Conservation (phyloP, 1,140 invertebrate genomes). For the Papilio dardanus region DNA sequence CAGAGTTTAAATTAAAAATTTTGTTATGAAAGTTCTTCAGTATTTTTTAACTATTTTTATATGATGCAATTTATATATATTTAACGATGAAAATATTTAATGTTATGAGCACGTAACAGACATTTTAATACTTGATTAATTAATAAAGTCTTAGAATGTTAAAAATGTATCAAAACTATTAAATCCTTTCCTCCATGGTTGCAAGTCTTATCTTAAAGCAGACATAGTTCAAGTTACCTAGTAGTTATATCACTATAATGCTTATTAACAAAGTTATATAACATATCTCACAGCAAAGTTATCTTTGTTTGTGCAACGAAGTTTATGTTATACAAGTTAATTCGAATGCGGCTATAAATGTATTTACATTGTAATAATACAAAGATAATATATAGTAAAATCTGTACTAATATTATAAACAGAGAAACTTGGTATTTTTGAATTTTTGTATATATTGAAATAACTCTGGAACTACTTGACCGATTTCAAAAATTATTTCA, state of each 20-base stretch:
- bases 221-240: background rate
- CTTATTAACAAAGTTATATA: conserved; percentile 21
- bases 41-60: background rate
- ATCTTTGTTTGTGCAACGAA: conserved; percentile 9
- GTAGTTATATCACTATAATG: background rate
- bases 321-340: conserved; percentile 18
- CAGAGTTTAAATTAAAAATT: conserved; percentile 3
- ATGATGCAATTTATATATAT: background rate
- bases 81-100: background rate
- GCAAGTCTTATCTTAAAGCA: background rate
- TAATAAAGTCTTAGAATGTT: background rate
- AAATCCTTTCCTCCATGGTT: background rate
- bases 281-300: background rate
- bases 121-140: background rate
- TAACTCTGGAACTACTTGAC: too few relatives aligned
- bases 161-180: background rate
- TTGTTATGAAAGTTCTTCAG: conserved; percentile 1
- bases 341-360: background rate
- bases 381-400: too few relatives aligned
- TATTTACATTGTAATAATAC: background rate
- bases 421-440: too few relatives aligned
- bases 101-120: too few relatives aligned
- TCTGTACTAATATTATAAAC: too few relatives aligned
- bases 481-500: too few relatives aligned
- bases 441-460: too few relatives aligned